phyloP scores from a whole-genome alignment of 2,113 vertebrate species.

The Caretta caretta region DNA sequence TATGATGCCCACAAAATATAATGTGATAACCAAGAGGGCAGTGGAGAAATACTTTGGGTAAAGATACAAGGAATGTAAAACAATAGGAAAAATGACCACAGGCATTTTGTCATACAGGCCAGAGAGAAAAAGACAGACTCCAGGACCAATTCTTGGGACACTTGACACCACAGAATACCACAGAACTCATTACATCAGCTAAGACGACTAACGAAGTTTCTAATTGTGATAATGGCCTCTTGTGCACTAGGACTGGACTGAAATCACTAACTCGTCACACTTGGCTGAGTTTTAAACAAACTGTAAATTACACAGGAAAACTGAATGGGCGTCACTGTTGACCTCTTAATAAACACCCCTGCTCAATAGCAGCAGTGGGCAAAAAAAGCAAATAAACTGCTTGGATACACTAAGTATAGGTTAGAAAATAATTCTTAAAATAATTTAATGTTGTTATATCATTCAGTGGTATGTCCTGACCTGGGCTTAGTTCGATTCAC shows the following conservation, averaged over 20 bases:
- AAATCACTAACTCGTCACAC: background rate
- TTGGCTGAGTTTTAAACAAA: background rate
- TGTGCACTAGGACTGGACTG: accelerated
- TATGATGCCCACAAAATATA: background rate
- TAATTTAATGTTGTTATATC: background rate
- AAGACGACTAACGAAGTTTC: background rate
- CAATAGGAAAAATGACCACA: background rate
- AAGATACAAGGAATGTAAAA: background rate
- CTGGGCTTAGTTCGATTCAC: background rate
- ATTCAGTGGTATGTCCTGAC: background rate
- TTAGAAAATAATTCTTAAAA: background rate
- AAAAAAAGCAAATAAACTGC: background rate
- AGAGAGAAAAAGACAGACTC: background rate
- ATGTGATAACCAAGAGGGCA: background rate
- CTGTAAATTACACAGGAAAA: background rate
- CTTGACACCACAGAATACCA: background rate
- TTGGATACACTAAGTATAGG: background rate
- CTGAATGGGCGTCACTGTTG: background rate
- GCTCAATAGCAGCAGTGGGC: background rate
- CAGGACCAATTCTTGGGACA: background rate
- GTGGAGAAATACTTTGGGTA: background rate
- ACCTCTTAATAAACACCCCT: background rate
- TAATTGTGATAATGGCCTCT: background rate
- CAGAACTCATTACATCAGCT: background rate
- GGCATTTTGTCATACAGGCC: background rate